These are phyloP conservation scores for Calcarius lapponicus DNA, from an alignment of 2,797 vertebrate species.

Conservation along the genomic window DNA sequence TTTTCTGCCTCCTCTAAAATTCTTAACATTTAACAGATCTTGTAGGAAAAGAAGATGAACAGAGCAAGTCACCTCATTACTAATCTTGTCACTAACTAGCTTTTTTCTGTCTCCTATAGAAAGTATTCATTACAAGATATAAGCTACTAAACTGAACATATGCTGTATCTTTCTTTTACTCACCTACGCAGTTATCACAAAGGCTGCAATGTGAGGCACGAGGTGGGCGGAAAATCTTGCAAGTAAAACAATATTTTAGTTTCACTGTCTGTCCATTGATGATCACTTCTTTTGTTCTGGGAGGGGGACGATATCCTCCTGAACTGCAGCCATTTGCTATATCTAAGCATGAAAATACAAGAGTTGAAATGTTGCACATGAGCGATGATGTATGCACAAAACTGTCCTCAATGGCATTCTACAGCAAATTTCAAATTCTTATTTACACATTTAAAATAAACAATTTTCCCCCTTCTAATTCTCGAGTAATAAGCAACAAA, in stretches of 20 bases:
- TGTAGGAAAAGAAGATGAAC: background rate
- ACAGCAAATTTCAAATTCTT: background rate
- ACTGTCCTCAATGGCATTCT: background rate
- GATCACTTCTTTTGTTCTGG: constrained; percentile 94
- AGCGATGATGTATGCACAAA: background rate
- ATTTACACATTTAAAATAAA: background rate
- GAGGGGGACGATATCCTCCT: constrained; percentile 92
- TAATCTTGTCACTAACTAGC: background rate
- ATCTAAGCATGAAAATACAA: constrained; percentile 76
- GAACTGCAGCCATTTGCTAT: constrained; percentile 90
- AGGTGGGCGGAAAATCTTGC: constrained; percentile 98
- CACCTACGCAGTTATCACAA: constrained; percentile 99
- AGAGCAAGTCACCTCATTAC: background rate
- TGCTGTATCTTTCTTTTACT: constrained; percentile 62
- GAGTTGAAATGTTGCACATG: background rate
- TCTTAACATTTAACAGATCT: background rate
- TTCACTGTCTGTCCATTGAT: constrained; percentile 98
- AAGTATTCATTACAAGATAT: background rate
- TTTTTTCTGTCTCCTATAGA: background rate
- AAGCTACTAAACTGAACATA: background rate
- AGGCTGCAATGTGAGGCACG: constrained; percentile 98
- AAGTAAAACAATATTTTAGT: constrained; percentile 98
- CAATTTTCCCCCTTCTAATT: background rate
- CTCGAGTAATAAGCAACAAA: background rate
- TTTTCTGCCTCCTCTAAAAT: background rate